Evolutionary conservation across 2,113 vertebrate genomes (phyloP).

Genomic region (Microcebus tavaratra): DNA sequence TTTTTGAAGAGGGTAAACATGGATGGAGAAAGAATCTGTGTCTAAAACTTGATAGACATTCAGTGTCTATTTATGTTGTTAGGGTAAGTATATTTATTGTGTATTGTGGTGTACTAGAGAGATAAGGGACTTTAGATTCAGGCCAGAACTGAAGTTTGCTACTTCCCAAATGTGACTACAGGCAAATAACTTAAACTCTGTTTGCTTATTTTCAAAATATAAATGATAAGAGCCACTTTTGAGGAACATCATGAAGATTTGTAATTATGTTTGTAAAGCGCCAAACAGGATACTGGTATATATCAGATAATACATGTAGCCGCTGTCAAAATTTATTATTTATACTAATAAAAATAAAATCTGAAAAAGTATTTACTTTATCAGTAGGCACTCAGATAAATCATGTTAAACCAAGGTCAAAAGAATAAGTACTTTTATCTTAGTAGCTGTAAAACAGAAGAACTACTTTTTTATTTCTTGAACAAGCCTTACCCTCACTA

Average conservation of each 20-base stretch:
- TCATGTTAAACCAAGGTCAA: background rate
- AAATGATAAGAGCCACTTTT: conserved; percentile 14
- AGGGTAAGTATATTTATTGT: background rate
- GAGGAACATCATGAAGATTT: background rate
- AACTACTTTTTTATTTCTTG: background rate
- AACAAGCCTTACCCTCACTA: background rate
- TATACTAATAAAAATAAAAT: conserved; percentile 10
- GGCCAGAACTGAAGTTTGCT: background rate
- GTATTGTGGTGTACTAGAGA: background rate
- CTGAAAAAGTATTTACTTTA: background rate
- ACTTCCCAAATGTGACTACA: background rate
- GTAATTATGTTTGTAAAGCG: background rate
- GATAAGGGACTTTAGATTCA: background rate
- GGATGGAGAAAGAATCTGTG: background rate
- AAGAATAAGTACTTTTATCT: background rate
- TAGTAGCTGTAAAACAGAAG: background rate
- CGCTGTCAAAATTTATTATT: background rate
- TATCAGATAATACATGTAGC: background rate
- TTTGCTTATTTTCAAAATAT: background rate
- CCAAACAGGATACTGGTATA: background rate
- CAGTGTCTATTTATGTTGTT: background rate
- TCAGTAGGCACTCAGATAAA: background rate
- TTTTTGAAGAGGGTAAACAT: background rate
- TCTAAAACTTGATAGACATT: background rate
- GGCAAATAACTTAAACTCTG: background rate